phyloP scores from a whole-genome alignment of 2,113 vertebrate species.

The Nibea albiflora region DNA sequence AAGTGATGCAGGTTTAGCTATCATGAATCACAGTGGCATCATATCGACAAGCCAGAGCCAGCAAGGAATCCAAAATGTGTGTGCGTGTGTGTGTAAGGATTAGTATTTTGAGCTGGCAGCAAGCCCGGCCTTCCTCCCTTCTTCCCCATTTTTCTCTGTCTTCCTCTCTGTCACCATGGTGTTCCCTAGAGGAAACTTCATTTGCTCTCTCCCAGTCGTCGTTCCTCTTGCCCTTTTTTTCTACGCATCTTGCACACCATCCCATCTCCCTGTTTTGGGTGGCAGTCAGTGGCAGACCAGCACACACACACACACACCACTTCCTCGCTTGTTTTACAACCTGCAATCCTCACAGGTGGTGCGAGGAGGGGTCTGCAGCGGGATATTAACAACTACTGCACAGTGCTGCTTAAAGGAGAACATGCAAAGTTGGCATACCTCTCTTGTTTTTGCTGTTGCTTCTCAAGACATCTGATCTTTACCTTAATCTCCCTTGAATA shows the following conservation, averaged over 20 bases:
- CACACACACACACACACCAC: slow-evolving; percentile 11
- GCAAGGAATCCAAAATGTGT: slow-evolving; percentile 71
- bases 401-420: neutral
- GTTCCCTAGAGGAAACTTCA: slow-evolving; percentile 65
- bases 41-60: slow-evolving; percentile 79
- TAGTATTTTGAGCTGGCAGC: slow-evolving; percentile 78
- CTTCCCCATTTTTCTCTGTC: slow-evolving; percentile 70
- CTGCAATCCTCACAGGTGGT: slow-evolving; percentile 19
- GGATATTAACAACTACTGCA: slow-evolving; percentile 6
- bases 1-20: slow-evolving; percentile 81
- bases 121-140: slow-evolving; percentile 58
- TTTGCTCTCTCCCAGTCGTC: slow-evolving; percentile 47
- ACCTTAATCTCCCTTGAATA: slow-evolving; percentile 20
- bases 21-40: slow-evolving; percentile 84
- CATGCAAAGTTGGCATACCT: neutral
- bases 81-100: slow-evolving; percentile 62
- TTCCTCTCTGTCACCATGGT: slow-evolving; percentile 56
- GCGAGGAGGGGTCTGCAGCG: slow-evolving; percentile 15
- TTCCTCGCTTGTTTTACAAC: slow-evolving; percentile 35
- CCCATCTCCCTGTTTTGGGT: slow-evolving; percentile 41
- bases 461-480: slow-evolving; percentile 9
- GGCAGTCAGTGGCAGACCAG: slow-evolving; percentile 25
- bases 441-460: neutral
- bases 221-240: slow-evolving; percentile 5
- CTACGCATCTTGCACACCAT: slow-evolving; percentile 32